Conservation (phyloP, 2,888 invertebrate genomes). For the Anorthoa munda region DNA sequence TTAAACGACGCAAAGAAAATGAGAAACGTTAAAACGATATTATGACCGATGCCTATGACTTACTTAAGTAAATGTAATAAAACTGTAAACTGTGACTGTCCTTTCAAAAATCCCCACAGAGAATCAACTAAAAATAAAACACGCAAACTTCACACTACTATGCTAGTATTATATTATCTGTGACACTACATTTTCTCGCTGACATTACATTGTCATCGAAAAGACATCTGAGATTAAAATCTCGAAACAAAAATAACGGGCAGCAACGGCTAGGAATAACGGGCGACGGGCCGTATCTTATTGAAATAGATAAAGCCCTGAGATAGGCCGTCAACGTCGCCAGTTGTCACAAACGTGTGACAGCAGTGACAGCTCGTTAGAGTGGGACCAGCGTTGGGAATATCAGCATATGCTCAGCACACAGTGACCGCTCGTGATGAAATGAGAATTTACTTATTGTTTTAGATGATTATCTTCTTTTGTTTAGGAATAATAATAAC, state of each 20-base stretch:
- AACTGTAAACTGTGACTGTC: background rate
- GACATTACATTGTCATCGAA: conserved; percentile 55
- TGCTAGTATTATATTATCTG: no score
- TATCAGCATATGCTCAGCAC: conserved; percentile 64
- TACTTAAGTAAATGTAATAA: no score
- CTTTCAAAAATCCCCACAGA: background rate
- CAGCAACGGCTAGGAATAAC: conserved; percentile 49
- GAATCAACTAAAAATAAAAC: conserved; percentile 16
- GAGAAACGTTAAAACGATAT: background rate
- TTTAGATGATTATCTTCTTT: conserved; percentile 25
- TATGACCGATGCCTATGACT: background rate
- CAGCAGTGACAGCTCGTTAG: conserved; percentile 81
- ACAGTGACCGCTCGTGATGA: conserved; percentile 30
- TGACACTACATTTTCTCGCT: conserved; percentile 43
- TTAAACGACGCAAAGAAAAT: background rate
- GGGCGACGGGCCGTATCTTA: conserved; percentile 60
- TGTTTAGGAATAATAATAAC: background rate
- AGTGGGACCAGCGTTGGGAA: conserved; percentile 66
- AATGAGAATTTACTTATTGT: conserved; percentile 39
- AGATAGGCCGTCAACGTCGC: conserved; percentile 70
- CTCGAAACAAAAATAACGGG: conserved; percentile 73
- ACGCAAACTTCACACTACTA: conserved; percentile 28
- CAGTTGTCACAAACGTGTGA: conserved; percentile 72
- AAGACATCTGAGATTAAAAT: conserved; percentile 73
- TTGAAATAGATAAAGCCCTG: conserved; percentile 73